Base-by-base conservation (phyloP, 1,140 invertebrate genomes). In the Paraescarpia echinospica region DNA sequence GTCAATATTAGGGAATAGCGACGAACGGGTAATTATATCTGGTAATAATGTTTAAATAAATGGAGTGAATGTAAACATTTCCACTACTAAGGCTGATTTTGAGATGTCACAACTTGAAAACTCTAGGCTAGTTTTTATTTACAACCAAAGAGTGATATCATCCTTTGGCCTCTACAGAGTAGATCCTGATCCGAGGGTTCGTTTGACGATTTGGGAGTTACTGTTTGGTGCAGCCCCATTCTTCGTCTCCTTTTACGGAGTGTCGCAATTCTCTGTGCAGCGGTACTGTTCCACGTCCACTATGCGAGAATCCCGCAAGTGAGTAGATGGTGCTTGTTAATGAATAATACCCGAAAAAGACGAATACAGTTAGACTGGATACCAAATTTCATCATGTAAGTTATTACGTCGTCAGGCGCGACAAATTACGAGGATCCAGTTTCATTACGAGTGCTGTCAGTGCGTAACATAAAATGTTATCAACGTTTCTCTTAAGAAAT, bases 131-230 rank as follows among this genome's bases (percentile, higher is more conserved):
- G 59, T 77, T 27, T 77, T 22, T 41, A 41, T 77, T 77, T 27
- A 27, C 22, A 77, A 77, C 22, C 8, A 18, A 77, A 77, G 8
- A 77, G 59, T 22, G 18, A 18, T 77, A 2, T 77, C 22, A 77
- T 90, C 27, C 18, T 33, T 18, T 90, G 8, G 4, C n/a, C 5
- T 34, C 31, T 91, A 48, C 41, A 91, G 91, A 22, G 9, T 59
- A 12, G 33, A 33, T 22, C 48, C n/a, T 91, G 91, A 91, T 59
- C 91, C 91, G 48, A 91, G 14, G 34, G 91, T 48, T 5, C 91
- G 35, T 35, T 48, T 41, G 34, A 91, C 91, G 8, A 2, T 91
- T 2, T 91, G 91, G 91, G 91, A 48, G 34, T 9, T 48, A 12
- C 12, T 91, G 34, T 91, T 91, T 33, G 91, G 91, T 35, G 34